A percentile compares a stretch with the other conserved stretches of the same genome.
Evolutionary conservation across 2,888 invertebrate genomes (phyloP).

Genomic region (Heliconius hortense): DNA sequence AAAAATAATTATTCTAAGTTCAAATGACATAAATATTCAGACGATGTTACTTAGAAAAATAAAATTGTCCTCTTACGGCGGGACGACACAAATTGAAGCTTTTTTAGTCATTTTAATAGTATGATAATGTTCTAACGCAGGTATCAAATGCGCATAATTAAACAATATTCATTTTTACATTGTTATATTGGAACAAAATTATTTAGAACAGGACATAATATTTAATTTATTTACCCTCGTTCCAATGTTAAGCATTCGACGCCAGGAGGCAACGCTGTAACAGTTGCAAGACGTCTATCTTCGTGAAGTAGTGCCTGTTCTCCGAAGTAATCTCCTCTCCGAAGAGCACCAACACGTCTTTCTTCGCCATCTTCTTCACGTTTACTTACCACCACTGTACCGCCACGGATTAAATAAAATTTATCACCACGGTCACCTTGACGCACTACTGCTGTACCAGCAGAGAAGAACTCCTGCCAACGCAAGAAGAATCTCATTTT

Average conservation of each 20-base stretch:
- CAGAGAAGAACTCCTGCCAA: slow-evolving; percentile 88
- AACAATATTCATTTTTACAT: not conserved
- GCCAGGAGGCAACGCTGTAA: slow-evolving; percentile 91
- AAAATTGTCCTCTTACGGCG: not conserved
- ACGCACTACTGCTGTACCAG: slow-evolving; percentile 89
- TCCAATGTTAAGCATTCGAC: slow-evolving; percentile 94
- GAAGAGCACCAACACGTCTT: slow-evolving; percentile 85
- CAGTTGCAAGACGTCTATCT: slow-evolving; percentile 93
- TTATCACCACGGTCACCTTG: slow-evolving; percentile 95
- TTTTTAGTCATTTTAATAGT: not conserved
- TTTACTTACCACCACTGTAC: slow-evolving; percentile 88
- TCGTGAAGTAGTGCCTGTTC: slow-evolving; percentile 93
- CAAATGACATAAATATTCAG: not conserved
- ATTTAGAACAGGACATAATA: not conserved
- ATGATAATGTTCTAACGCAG: not conserved
- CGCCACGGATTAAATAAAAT: slow-evolving; percentile 94
- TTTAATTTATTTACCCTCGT: slow-evolving; percentile 83
- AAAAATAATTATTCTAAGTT: not conserved
- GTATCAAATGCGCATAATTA: no score
- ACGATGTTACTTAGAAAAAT: not conserved
- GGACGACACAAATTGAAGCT: not conserved
- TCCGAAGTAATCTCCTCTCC: slow-evolving; percentile 93
- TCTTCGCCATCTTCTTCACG: slow-evolving; percentile 83
- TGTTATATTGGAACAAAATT: not conserved
- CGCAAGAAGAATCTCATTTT: slow-evolving; percentile 22